These are phyloP conservation scores for Equus przewalskii DNA, from an alignment of 2,113 vertebrate genomes.

Conservation along the genomic window DNA sequence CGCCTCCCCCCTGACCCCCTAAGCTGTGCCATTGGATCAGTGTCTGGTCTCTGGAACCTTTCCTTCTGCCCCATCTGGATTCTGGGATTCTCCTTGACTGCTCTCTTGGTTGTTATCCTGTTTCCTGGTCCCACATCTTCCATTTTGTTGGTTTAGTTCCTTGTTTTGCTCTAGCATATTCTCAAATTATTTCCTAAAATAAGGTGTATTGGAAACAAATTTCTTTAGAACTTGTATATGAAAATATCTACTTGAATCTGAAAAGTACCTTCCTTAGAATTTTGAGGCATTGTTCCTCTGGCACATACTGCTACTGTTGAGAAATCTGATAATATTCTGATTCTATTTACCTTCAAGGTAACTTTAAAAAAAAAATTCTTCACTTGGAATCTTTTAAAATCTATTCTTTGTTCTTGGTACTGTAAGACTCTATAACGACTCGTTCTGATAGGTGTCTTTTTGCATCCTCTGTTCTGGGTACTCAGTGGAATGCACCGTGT, in stretches of 20 bases:
- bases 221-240: neutral
- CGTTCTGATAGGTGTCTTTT: neutral
- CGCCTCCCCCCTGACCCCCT: no score
- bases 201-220: neutral
- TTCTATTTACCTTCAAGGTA: neutral
- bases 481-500: neutral
- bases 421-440: neutral
- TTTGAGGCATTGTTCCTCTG: neutral
- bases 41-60: neutral
- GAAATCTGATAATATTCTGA: neutral
- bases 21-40: neutral
- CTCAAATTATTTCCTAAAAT: neutral
- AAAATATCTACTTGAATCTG: neutral
- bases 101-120: neutral
- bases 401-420: neutral
- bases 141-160: neutral
- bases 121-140: neutral
- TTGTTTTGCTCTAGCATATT: neutral
- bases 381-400: neutral
- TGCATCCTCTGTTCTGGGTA: neutral
- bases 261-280: neutral
- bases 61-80: neutral
- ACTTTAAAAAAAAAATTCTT: neutral
- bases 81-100: neutral
- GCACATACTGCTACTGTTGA: neutral